A percentile compares a stretch with the other conserved stretches of the same genome.
These are phyloP conservation scores for Eira barbara DNA, from an alignment of 2,113 vertebrate genomes.

Conservation along the genomic window DNA sequence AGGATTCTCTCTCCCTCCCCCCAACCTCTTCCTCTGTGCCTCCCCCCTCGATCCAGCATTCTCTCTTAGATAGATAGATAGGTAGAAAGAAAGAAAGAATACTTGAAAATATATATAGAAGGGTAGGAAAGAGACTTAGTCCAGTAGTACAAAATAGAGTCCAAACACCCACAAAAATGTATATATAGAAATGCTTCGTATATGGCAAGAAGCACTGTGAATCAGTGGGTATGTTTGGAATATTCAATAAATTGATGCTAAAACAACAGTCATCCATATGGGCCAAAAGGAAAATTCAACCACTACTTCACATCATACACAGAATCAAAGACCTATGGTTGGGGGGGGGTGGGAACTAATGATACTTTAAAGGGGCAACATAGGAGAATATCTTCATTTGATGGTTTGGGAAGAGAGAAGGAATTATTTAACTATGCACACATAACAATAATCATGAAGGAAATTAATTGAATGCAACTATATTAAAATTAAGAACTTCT, in stretches of 20 bases:
- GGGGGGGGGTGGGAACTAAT: too few relatives aligned
- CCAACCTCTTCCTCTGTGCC: neutral
- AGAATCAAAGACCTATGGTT: neutral
- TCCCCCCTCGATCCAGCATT: neutral
- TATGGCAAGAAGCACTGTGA: neutral
- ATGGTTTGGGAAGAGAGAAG: neutral
- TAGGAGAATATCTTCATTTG: neutral
- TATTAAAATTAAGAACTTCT: neutral
- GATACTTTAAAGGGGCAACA: neutral
- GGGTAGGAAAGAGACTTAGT: neutral
- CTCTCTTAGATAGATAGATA: neutral
- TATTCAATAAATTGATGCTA: neutral
- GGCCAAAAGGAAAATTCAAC: neutral
- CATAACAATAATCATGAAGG: neutral
- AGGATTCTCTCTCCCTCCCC: neutral
- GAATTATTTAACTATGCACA: neutral
- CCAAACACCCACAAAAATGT: neutral
- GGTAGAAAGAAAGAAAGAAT: neutral
- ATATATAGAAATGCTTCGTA: neutral
- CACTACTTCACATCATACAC: neutral
- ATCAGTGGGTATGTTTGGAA: neutral
- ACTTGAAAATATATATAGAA: neutral
- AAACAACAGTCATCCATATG: neutral
- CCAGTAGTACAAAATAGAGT: neutral
- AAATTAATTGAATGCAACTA: neutral